Base-by-base conservation (phyloP, 2,888 invertebrate species). In the Heliconius sara region DNA sequence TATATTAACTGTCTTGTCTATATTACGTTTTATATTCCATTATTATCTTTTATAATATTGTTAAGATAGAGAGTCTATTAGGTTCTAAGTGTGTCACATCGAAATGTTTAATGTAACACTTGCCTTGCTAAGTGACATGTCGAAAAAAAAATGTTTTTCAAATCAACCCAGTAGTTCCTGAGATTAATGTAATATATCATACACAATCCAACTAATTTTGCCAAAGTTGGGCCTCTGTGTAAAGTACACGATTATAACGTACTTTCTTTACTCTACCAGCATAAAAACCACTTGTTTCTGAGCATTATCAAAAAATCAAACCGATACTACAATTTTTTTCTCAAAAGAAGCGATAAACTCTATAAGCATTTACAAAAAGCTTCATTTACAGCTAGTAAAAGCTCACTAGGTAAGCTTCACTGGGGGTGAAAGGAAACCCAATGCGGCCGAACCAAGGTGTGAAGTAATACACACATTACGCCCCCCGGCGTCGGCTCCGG, bases 391-490 rank as follows among this genome's bases (percentile, higher is more conserved):
- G 57, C n/a, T 34, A 60, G 57, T 60, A 30, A 60, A 73, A 73
- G 73, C 73, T 66, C 47, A 39, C 75, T 47, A 75, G 65, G 57
- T 22, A 60, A 34, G 22, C 52, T 73, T 3, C 57, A 22, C 22
- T 65, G 27, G 27, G 65, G 75, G 75, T 75, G 65, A 47, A 71
- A 70, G 70, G 82, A 76, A 82, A 83, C 80, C 25, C 76, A 79
- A 82, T 75, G 76, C 68, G 76, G 81, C 65, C 27, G 77, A 68
- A 66, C 19, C 52, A 70, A 82, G 84, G 84, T 84, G 84, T 83
- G 83, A 84, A 82, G 79, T 81, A 70, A 81, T 80, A 82, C 81
- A 78, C 81, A 81, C 79, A 76, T 81, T 77, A 78, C 81, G 66
- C 77, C 78, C 75, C 16, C 65, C 66, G 65, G 75, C 76, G 39